Evolutionary conservation across 2,797 vertebrate species (phyloP).

Genomic region (Poecile montanus): DNA sequence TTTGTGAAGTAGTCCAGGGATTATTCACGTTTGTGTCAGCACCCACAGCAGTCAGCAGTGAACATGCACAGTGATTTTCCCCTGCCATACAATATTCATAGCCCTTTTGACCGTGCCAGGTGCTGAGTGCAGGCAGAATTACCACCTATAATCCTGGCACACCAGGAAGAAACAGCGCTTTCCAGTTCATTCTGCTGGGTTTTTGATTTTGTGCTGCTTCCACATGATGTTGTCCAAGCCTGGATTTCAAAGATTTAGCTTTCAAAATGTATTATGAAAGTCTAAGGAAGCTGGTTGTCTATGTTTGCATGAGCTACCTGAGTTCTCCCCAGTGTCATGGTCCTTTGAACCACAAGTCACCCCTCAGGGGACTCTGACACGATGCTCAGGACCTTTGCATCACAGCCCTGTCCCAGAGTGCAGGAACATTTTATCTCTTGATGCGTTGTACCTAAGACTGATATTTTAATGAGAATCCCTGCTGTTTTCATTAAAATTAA

Average conservation of each 20-base stretch:
- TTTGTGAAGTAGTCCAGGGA: background rate
- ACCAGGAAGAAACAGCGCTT: rapidly evolving
- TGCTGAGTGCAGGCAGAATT: background rate
- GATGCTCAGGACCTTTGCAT: background rate
- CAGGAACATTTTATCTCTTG: background rate
- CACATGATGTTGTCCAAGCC: background rate
- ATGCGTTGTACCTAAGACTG: background rate
- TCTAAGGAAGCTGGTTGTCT: background rate
- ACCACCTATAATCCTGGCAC: rapidly evolving
- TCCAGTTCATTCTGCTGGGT: background rate
- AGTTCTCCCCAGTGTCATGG: background rate
- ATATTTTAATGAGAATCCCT: background rate
- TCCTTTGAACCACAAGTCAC: background rate
- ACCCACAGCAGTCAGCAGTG: background rate
- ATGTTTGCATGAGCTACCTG: background rate
- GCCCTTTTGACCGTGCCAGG: background rate
- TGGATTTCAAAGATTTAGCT: background rate
- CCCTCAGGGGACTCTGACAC: background rate
- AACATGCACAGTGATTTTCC: background rate
- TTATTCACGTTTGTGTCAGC: background rate
- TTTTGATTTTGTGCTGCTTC: background rate
- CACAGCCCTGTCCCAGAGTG: rapidly evolving
- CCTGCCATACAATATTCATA: background rate
- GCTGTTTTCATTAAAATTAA: background rate
- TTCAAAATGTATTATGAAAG: background rate